These are phyloP conservation scores for Hucho hucho DNA, from an alignment of 2,113 vertebrate species.

Conservation along the genomic window DNA sequence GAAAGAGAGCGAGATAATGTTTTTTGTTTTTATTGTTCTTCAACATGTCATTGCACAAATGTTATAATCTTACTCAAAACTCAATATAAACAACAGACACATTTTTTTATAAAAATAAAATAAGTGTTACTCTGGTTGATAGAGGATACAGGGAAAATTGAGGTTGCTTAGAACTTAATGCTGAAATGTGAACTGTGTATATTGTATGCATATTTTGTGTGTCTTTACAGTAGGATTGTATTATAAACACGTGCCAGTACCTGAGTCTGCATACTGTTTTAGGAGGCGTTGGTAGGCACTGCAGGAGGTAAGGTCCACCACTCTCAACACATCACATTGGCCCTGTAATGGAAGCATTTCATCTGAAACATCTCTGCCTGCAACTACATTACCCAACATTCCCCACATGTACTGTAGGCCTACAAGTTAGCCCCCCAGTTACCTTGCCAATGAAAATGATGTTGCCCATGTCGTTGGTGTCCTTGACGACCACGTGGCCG, in stretches of 20 bases:
- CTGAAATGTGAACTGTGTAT: not conserved
- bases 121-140: not conserved
- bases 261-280: not conserved
- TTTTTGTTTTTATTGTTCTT: no score
- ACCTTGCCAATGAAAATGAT: conserved; percentile 61
- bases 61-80: no score
- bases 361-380: not conserved
- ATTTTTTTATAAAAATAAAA: not conserved
- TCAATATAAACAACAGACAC: no score
- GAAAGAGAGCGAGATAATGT: no score
- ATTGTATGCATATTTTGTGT: not conserved
- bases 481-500: conserved; percentile 59
- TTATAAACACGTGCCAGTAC: not conserved
- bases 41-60: no score
- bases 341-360: not conserved
- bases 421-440: conserved; percentile 38
- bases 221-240: not conserved
- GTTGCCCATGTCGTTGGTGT: conserved; percentile 50
- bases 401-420: not conserved
- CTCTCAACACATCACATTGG: conserved; percentile 6
- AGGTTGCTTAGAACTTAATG: not conserved
- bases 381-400: not conserved
- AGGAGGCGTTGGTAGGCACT: not conserved
- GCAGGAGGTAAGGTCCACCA: conserved; percentile 1
- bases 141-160: no score